These are phyloP conservation scores for Platalea minor DNA, from an alignment of 2,797 vertebrate species.

Conservation along the genomic window DNA sequence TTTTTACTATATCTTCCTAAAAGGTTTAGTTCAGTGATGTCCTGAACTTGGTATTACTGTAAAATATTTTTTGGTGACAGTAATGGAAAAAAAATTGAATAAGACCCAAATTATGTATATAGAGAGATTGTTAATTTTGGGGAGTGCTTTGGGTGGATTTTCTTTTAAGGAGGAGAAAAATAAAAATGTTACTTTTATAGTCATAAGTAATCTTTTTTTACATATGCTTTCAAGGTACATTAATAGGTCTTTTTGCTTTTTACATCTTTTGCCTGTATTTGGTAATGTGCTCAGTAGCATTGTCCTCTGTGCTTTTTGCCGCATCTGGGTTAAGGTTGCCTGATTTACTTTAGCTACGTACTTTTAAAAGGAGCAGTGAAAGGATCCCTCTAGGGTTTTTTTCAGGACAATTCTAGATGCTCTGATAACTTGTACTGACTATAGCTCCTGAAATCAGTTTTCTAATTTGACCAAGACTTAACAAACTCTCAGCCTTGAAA, in stretches of 20 bases:
- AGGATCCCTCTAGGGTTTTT: not conserved
- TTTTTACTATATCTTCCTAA: not conserved
- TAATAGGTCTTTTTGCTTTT: not conserved
- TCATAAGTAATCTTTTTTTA: not conserved
- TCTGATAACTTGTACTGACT: not conserved
- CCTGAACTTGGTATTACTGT: not conserved
- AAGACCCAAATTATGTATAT: fast-evolving
- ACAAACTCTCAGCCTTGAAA: not conserved
- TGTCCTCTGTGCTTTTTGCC: not conserved
- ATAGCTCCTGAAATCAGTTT: not conserved
- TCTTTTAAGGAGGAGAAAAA: not conserved
- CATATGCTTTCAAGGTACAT: not conserved
- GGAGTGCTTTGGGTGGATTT: not conserved
- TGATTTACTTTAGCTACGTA: not conserved
- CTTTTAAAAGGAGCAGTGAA: not conserved
- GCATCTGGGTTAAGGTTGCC: not conserved
- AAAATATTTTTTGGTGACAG: not conserved
- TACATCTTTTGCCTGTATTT: not conserved
- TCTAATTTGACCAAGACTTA: not conserved
- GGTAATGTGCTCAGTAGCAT: not conserved
- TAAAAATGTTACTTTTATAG: not conserved
- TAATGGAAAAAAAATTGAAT: not conserved
- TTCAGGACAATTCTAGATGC: not conserved
- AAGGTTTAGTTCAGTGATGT: not conserved
- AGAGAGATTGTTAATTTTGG: not conserved